A percentile compares a stretch with the other conserved stretches of the same genome.
These are phyloP conservation scores for Uria lomvia DNA, from an alignment of 2,113 vertebrate genomes.

Conservation along the genomic window DNA sequence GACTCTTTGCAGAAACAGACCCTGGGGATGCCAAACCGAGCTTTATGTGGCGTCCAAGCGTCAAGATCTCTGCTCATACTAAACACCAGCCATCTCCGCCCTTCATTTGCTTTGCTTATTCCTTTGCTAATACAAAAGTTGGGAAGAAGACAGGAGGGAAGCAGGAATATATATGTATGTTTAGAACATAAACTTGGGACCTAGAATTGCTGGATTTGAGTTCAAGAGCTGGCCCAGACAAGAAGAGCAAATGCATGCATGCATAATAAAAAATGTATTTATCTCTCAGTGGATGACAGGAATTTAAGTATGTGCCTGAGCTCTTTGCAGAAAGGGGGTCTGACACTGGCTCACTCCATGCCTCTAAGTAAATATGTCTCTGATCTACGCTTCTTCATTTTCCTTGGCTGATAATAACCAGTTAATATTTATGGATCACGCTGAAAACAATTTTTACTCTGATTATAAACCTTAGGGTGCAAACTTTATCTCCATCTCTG, in stretches of 20 bases:
- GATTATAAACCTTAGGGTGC: slow-evolving; percentile 2
- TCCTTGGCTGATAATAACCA: neutral
- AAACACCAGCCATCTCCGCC: neutral
- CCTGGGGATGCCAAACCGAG: neutral
- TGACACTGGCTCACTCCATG: neutral
- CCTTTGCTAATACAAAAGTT: neutral
- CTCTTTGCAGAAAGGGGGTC: neutral
- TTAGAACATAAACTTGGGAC: neutral
- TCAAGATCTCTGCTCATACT: neutral
- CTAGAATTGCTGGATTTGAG: neutral
- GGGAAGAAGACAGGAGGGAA: neutral
- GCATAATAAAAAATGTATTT: neutral
- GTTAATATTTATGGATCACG: neutral
- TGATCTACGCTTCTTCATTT: neutral
- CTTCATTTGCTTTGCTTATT: neutral
- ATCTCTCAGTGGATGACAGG: neutral
- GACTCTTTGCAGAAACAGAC: neutral
- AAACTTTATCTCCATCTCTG: neutral
- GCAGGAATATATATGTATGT: neutral
- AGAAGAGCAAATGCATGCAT: neutral
- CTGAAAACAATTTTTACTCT: slow-evolving; percentile 2
- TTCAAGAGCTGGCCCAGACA: neutral
- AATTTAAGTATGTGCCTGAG: neutral
- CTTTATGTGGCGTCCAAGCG: neutral
- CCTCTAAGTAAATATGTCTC: neutral